These are phyloP conservation scores for Cephus pulcher DNA, from an alignment of 2,888 invertebrate genomes.

Conservation along the genomic window DNA sequence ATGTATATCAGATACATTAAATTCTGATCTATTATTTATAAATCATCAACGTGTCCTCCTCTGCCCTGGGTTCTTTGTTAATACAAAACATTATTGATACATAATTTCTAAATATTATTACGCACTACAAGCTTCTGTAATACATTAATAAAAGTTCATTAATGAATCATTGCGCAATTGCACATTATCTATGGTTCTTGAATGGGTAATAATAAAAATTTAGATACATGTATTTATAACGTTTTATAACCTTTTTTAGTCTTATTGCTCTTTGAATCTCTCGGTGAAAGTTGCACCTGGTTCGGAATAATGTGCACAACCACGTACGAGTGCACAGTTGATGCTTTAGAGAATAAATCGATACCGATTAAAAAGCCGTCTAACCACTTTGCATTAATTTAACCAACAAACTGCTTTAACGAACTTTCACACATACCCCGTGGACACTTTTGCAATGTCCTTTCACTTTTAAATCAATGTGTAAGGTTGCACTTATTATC, in stretches of 20 bases:
- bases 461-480: not conserved
- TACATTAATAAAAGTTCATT: too few species aligned
- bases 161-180: not conserved
- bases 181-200: not conserved
- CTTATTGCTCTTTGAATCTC: not conserved
- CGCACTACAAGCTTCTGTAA: too few species aligned
- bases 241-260: not conserved
- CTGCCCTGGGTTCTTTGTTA: too few species aligned
- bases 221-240: not conserved
- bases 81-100: too few species aligned
- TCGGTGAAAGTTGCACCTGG: not conserved
- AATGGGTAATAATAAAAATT: not conserved
- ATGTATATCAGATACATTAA: not conserved
- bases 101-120: too few species aligned
- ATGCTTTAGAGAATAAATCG: not conserved
- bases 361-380: not conserved
- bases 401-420: not conserved
- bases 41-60: not conserved
- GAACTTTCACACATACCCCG: not conserved
- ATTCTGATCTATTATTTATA: not conserved
- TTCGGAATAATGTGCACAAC: not conserved
- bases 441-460: not conserved
- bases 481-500: not conserved
- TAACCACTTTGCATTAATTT: not conserved
- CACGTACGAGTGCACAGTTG: not conserved